Evolutionary conservation across 1,140 invertebrate species (phyloP), one percentile per base, ranked within the genome.

Genomic region (Parasteatoda tepidariorum): DNA sequence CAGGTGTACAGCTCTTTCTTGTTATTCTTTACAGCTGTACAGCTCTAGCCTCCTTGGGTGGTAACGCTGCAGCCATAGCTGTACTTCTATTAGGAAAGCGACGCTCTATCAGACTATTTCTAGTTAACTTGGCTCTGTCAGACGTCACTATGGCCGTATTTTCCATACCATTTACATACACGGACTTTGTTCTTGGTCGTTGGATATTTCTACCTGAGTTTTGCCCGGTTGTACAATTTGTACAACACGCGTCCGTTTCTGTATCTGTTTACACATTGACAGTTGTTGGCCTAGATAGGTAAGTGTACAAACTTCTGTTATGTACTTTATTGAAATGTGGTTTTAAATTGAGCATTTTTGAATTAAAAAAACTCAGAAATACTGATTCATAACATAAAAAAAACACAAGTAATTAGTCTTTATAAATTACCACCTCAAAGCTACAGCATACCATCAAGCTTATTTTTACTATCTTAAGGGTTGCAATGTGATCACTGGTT

Each of bases 101-200:
- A 83, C 88, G 87, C 18, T 87, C 87, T 3, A 79, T 86, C 54
- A 87, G 88, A 34, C 57, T 90, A 15, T 90, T 89, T 83, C 86
- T 90, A 11, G 88, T 90, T 64, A 90, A 90, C 84, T 75, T 90
- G 67, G 89, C 89, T 0, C 84, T 89, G 7, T 88, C 89, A 13
- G 89, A 90, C 73, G 86, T 90, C 61, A 87, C 87, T 18, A 90
- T 90, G 89, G 88, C 89, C 1, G 74, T 88, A 0, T 90, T 90
- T 84, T 90, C 88, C 59, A 90, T 90, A 18, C 89, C 89, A 3
- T 90, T 90, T 85, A 90, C 89, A 3, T 90, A 90, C 83, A 90
- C 89, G 7, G 87, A 88, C 85, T 90, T 89, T 82, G 88, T 89
- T 85, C 85, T 89, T 18, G 88, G 89, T 9, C 78, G 88, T 4